A percentile compares a stretch with the other conserved stretches of the same genome.
These are phyloP conservation scores for Conger conger DNA, from an alignment of 2,113 vertebrate genomes.

Conservation along the genomic window DNA sequence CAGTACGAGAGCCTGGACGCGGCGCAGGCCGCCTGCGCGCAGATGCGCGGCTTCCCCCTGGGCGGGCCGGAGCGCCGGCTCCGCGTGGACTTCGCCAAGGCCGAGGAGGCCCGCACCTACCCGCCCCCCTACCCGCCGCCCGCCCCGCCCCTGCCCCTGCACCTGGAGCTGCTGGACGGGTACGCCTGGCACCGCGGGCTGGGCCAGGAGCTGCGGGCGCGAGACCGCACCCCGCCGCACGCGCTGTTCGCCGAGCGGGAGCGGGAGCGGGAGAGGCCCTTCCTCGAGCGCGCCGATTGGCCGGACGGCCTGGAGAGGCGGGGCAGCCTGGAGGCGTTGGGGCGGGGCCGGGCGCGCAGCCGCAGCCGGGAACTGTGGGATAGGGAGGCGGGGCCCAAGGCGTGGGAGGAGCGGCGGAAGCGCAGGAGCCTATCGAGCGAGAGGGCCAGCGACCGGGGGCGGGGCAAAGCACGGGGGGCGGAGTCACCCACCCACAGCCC, in stretches of 20 bases:
- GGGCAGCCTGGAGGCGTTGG: slow-evolving; percentile 78
- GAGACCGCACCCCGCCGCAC: slow-evolving; percentile 84
- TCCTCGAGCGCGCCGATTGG: slow-evolving; percentile 76
- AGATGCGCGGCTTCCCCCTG: slow-evolving; percentile 93
- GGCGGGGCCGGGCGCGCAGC: slow-evolving; percentile 77
- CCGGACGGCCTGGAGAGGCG: slow-evolving; percentile 84
- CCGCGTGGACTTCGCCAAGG: slow-evolving; percentile 93
- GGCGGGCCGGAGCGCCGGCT: slow-evolving; percentile 84
- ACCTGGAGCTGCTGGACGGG: slow-evolving; percentile 84
- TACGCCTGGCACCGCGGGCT: slow-evolving; percentile 83
- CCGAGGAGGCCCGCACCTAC: slow-evolving; percentile 81
- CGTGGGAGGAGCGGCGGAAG: slow-evolving; percentile 78
- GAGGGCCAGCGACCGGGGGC: slow-evolving; percentile 69
- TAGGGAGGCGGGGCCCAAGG: slow-evolving; percentile 70
- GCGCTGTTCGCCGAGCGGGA: slow-evolving; percentile 76
- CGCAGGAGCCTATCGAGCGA: slow-evolving; percentile 81
- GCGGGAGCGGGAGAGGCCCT: slow-evolving; percentile 72
- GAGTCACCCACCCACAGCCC: slow-evolving; percentile 82
- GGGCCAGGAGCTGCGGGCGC: slow-evolving; percentile 81
- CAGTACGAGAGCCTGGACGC: slow-evolving; percentile 97
- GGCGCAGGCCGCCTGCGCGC: slow-evolving; percentile 89
- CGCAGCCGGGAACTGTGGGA: slow-evolving; percentile 87
- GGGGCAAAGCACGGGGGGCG: slow-evolving; percentile 34
- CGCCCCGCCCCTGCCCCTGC: slow-evolving; percentile 71
- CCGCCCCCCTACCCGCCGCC: slow-evolving; percentile 78